Conservation (phyloP, 30 jellyfish, hydroid and myxozoan genomes). For the Clytia hemisphaerica region DNA sequence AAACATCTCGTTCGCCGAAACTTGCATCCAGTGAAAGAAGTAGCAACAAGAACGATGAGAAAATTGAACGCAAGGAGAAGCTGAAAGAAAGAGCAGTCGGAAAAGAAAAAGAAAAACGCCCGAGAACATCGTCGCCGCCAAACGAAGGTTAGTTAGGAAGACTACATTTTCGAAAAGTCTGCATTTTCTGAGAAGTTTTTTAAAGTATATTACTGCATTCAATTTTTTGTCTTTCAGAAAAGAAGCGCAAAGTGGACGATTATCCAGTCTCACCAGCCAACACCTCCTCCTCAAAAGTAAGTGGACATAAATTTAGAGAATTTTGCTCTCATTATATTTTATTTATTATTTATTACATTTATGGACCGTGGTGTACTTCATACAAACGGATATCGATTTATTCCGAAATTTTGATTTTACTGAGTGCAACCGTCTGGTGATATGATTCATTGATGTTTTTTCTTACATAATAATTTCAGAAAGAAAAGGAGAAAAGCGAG, state of each 20-base stretch:
- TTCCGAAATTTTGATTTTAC: too few relatives aligned
- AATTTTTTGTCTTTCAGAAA: too few relatives aligned
- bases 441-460: neutral
- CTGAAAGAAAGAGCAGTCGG: constrained; percentile 4
- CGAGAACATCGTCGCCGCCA: constrained; percentile 21
- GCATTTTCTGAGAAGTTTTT: neutral
- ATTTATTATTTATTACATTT: too few relatives aligned
- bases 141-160: constrained; percentile 8
- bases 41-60: neutral
- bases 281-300: too few relatives aligned
- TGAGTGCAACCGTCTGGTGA: too few relatives aligned
- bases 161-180: neutral
- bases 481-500: constrained; percentile 17
- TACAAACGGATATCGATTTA: too few relatives aligned
- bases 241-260: too few relatives aligned
- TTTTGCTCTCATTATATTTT: too few relatives aligned
- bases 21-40: neutral
- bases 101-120: constrained; percentile 16
- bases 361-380: too few relatives aligned
- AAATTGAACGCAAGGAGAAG: neutral
- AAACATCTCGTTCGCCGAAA: constrained; percentile 13
- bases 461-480: neutral
- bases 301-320: too few relatives aligned
- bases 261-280: too few relatives aligned
- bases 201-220: neutral